Evolutionary conservation across 2,113 vertebrate species (phyloP), one percentile per base, ranked within the genome.

Genomic region (Thalassoma bifasciatum): DNA sequence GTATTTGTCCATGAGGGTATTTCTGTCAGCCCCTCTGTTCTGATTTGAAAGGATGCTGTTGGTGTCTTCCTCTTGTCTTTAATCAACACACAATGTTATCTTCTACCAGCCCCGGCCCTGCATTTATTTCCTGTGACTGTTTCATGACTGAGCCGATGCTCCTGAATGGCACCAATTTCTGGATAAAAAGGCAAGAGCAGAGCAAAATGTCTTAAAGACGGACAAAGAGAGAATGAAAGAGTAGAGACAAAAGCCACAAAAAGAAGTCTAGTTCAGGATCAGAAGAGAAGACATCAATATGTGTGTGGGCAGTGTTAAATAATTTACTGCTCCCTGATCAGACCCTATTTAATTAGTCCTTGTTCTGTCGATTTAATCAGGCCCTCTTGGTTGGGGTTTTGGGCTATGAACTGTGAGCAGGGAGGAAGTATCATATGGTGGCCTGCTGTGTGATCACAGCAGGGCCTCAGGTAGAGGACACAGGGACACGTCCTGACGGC

Each of bases 311-410:
- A 92, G 90, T 90, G 90, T 95, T 92, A 95, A 96, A 94, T 93
- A 91, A 94, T 95, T 95, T 92, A 94, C 92, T 93, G 92, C 89
- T 92, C 91, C 90, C 0, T 75, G 93, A 94, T 94, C 91, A 93
- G 75, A 75, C 91, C 89, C 91, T 92, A 91, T 95, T 94, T 95
- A 96, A 96, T 96, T 95, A 95, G 94, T 79, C 92, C 93, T 74
- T 85, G 88, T 83, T 94, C 88, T 88, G 91, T 90, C 10, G 13
- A 81, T 78, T 87, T 92, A 94, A 94, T 79, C 93, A 92, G 93
- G 79, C 75, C 46, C 78, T 74, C 16, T 46, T 86, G 77, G 79
- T 76, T n/a, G 57, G 76, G 87, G 81, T 1, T 75, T 49, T 42
- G 77, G 13, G 2, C 77, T 89, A 3, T 38, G 66, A 69, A 78